Conservation (phyloP, 2,797 vertebrate species). For the Trichosurus vulpecula region DNA sequence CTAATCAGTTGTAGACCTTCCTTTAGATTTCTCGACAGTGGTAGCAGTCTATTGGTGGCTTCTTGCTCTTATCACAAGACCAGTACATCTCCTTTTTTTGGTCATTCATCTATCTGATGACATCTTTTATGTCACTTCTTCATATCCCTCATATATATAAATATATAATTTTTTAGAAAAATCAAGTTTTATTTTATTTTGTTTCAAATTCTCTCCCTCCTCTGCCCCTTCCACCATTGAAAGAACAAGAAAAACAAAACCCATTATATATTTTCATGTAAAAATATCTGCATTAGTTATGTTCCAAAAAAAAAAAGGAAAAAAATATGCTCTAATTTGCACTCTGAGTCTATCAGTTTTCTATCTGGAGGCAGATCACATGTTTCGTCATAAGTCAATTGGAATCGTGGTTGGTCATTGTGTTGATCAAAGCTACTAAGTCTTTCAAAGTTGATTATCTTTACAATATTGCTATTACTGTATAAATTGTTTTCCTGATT, state of each 20-base stretch:
- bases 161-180: no score
- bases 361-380: neutral
- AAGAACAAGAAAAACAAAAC: neutral
- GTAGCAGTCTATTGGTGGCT: neutral
- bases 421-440: neutral
- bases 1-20: neutral
- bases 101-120: neutral
- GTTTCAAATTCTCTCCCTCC: neutral
- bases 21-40: neutral
- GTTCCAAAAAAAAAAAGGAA: neutral
- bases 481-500: neutral
- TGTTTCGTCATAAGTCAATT: neutral
- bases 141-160: neutral
- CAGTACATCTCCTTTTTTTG: neutral
- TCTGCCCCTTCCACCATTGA: neutral
- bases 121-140: neutral
- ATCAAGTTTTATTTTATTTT: neutral
- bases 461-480: neutral
- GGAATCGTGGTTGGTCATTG: neutral
- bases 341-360: neutral
- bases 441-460: neutral
- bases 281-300: neutral
- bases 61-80: neutral
- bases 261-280: neutral
- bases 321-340: neutral